Evolutionary conservation across 2,113 vertebrate species (phyloP).

Genomic region (Hydrolagus affinis): DNA sequence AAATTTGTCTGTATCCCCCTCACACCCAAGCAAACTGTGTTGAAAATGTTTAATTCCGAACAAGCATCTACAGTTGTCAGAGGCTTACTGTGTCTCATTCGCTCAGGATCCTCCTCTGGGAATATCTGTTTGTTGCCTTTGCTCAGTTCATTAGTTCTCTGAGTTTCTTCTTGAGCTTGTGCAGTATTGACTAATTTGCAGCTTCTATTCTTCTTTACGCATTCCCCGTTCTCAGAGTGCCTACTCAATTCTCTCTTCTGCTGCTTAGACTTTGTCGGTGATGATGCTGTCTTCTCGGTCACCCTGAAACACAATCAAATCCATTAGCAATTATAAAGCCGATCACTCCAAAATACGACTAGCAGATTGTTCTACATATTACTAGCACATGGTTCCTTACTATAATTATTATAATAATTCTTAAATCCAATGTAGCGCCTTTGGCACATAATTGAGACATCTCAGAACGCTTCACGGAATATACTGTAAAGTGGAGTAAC

Average conservation of each 20-base stretch:
- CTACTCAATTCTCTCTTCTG: constrained; percentile 63
- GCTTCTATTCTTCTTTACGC: constrained; percentile 51
- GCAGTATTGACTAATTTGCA: constrained; percentile 42
- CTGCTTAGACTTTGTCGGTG: constrained; percentile 77
- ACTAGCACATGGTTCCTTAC: neutral
- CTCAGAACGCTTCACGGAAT: too few relatives aligned
- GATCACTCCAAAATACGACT: neutral
- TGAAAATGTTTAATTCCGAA: constrained; percentile 30
- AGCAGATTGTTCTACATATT: neutral
- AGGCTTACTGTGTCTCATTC: constrained; percentile 91
- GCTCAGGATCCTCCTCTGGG: constrained; percentile 79
- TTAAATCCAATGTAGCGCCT: too few relatives aligned
- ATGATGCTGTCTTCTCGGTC: constrained; percentile 65
- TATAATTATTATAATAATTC: too few relatives aligned
- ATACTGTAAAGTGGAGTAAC: too few relatives aligned
- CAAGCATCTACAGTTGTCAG: constrained; percentile 34
- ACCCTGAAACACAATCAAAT: constrained; percentile 52
- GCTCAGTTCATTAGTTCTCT: constrained; percentile 35
- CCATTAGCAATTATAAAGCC: too few relatives aligned
- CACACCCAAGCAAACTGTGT: neutral
- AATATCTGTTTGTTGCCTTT: constrained; percentile 51
- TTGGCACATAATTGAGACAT: too few relatives aligned
- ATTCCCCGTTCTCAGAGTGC: constrained; percentile 73
- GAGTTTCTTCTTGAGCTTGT: neutral
- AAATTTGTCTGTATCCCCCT: neutral